Conservation (phyloP, 2,113 vertebrate species). For the Neodon shergylaensis region DNA sequence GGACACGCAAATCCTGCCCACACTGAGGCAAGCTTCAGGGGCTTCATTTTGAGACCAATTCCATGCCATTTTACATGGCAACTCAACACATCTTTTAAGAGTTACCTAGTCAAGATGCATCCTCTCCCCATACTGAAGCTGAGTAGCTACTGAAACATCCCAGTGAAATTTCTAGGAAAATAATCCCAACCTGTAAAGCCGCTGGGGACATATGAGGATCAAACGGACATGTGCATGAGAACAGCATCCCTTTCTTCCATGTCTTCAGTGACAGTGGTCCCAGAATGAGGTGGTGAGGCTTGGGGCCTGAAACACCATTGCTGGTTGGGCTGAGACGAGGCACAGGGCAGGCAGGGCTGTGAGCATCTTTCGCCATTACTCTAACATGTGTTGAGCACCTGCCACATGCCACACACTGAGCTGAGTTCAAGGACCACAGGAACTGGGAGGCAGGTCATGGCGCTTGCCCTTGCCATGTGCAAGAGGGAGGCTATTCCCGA, state of each 20-base stretch:
- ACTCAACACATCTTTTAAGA: neutral
- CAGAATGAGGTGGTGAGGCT: too few species aligned
- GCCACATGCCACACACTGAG: neutral
- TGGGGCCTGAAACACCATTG: fast-evolving
- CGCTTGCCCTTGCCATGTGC: neutral
- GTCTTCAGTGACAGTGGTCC: neutral
- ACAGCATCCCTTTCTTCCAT: neutral
- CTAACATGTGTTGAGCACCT: neutral
- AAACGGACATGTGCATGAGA: fast-evolving
- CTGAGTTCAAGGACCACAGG: neutral
- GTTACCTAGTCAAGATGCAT: too few species aligned
- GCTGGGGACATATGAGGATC: neutral
- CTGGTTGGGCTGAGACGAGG: neutral
- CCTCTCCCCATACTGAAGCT: neutral
- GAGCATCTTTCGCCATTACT: neutral
- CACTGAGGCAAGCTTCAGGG: neutral
- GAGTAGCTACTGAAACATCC: neutral
- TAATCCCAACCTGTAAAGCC: neutral
- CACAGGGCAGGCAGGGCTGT: neutral
- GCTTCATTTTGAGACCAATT: neutral
- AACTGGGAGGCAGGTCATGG: neutral
- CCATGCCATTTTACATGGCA: fast-evolving
- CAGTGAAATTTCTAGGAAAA: neutral
- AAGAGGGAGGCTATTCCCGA: neutral
- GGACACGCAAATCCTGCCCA: too few species aligned